Evolutionary conservation across 2,888 invertebrate species (phyloP).

Genomic region (Drosophila buzzatii): DNA sequence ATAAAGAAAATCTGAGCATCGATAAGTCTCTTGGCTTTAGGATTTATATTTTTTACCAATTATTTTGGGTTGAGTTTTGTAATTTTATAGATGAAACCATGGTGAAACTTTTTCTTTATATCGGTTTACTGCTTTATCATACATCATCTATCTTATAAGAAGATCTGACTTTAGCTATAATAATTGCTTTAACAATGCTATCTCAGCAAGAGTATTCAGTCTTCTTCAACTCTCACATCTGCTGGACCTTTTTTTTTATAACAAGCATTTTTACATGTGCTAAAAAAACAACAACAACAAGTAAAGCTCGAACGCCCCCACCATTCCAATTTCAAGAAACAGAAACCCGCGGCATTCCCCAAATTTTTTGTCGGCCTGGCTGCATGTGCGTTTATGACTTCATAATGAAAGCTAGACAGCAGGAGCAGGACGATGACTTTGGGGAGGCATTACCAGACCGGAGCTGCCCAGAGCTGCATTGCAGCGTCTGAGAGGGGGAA

Average conservation of each 20-base stretch:
- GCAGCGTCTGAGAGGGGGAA: conserved; percentile 35
- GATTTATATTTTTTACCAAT: background rate
- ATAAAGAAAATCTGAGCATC: background rate
- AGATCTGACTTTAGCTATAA: background rate
- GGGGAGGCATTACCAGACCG: conserved; percentile 67
- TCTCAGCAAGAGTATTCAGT: conserved; percentile 3
- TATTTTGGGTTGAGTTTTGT: background rate
- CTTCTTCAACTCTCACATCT: background rate
- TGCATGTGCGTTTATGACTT: conserved; percentile 81
- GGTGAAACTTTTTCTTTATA: background rate
- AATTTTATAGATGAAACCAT: background rate
- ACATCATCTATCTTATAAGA: background rate
- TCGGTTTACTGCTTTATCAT: background rate
- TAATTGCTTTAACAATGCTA: background rate
- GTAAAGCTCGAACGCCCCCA: conserved; percentile 21
- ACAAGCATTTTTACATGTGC: conserved; percentile 80
- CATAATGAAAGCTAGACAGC: conserved; percentile 72
- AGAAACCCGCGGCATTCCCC: conserved; percentile 41
- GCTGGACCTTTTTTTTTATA: conserved; percentile 44
- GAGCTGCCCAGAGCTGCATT: conserved; percentile 41
- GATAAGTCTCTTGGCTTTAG: background rate
- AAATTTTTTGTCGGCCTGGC: conserved; percentile 47
- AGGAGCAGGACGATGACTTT: conserved; percentile 60
- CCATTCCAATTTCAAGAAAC: conserved; percentile 23
- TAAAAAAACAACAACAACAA: conserved; percentile 58